Evolutionary conservation across 2,888 invertebrate genomes (phyloP).

Genomic region (Rosalia funebris): DNA sequence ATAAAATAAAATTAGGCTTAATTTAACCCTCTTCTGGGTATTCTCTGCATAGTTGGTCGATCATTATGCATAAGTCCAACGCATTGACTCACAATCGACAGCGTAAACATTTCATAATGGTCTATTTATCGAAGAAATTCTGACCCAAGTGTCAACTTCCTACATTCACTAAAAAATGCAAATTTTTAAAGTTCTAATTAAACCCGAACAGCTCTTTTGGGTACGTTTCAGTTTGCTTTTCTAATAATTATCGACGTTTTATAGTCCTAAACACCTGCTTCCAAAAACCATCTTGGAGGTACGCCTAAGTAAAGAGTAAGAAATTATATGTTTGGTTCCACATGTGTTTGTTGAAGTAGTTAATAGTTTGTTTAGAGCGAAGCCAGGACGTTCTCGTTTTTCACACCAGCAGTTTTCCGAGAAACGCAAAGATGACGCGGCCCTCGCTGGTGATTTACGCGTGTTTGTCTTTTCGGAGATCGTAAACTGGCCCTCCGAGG

Average conservation of each 20-base stretch:
- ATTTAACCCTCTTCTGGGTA: too few species aligned
- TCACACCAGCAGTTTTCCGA: conserved; percentile 56
- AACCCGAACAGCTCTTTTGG: conserved; percentile 29
- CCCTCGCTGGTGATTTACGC: not conserved
- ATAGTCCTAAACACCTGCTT: conserved; percentile 44
- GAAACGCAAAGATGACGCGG: conserved; percentile 35
- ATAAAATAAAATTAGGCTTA: too few species aligned
- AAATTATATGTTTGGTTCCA: not conserved
- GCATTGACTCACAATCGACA: not conserved
- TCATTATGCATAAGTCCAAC: not conserved
- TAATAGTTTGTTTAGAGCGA: conserved; percentile 54
- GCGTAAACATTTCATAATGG: conserved; percentile 16
- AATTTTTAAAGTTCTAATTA: conserved; percentile 35
- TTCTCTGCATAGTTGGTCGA: too few species aligned
- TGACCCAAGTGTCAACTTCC: conserved; percentile 19
- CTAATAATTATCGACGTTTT: conserved; percentile 38
- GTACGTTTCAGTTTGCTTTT: conserved; percentile 37
- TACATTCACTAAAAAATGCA: conserved; percentile 28
- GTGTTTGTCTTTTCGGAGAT: not conserved
- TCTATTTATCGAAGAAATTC: conserved; percentile 17
- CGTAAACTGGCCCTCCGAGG: not conserved
- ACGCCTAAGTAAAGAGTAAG: conserved; percentile 25
- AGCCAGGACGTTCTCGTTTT: conserved; percentile 52
- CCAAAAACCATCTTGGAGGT: conserved; percentile 32
- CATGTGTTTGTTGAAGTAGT: conserved; percentile 51